These are phyloP conservation scores for Physella acuta DNA, from an alignment of 1,140 invertebrate genomes.

Conservation along the genomic window DNA sequence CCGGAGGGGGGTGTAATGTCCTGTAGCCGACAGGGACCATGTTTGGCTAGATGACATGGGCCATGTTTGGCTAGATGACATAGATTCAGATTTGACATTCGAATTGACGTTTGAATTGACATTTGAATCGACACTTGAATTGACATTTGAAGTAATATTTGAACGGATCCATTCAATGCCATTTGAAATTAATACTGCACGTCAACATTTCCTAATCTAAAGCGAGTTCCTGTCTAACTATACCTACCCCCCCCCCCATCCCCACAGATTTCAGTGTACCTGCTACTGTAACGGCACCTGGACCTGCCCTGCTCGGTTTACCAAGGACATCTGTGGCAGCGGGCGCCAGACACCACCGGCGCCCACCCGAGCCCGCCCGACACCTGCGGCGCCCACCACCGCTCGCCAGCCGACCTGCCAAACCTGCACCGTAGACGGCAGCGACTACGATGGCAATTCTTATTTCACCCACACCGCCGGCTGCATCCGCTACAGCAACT, in stretches of 20 bases:
- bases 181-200: not conserved
- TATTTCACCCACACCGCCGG: conserved; percentile 29
- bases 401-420: conserved; percentile 14
- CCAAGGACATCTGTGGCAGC: conserved; percentile 30
- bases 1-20: too few species aligned
- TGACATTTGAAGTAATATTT: not conserved
- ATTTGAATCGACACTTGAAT: not conserved
- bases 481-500: conserved; percentile 33
- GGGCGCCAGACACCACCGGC: too few species aligned
- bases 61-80: too few species aligned
- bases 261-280: conserved; percentile 31
- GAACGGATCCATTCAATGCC: not conserved
- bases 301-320: conserved; percentile 34
- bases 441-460: conserved; percentile 24
- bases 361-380: not conserved
- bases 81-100: too few species aligned
- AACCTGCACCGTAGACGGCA: conserved; percentile 31
- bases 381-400: not conserved
- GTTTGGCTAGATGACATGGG: too few species aligned
- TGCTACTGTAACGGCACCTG: conserved; percentile 43
- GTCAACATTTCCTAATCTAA: not conserved
- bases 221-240: not conserved
- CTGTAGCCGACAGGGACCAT: too few species aligned
- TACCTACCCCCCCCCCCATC: too few species aligned
- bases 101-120: too few species aligned